Evolutionary conservation across 92 coral and sea anemone species (phyloP), one percentile per base, ranked within the genome.

Genomic region (Galaxea fascicularis): DNA sequence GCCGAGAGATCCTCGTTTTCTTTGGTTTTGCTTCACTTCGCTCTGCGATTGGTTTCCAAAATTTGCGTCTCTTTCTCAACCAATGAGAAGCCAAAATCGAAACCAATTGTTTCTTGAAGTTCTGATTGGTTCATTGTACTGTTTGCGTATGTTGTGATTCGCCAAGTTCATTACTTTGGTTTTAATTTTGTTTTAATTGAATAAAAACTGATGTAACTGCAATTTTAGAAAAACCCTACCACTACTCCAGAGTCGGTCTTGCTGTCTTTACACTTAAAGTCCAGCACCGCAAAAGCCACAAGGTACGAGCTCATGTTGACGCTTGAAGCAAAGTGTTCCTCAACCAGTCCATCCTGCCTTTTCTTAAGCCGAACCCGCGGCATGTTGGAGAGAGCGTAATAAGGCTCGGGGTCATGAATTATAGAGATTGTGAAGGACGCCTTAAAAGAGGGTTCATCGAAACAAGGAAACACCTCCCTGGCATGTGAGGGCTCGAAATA

Each of bases 401-500:
- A 73, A 54, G 86, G 68, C 39, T 35, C 31, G 69, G 88, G 73
- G 74, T 76, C 88, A 69, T 82, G 91, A 27, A 65, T 67, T 27
- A 90, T 81, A 10, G 90, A 77, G 30, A 89, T 79, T 68, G 53
- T 81, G 65, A 88, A 88, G 65, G 86, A 80, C 83, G 91, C 88
- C 68, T 88, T 88, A 72, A 88, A 65, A 29, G 88, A 76, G 63
- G 91, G 91, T 69, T 88, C 91, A 71, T 88, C 91, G 35, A 88
- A 88, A 56, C 91, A 88, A 26, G 91, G 89, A 35, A 88, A 88
- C 29, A 66, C 91, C 44, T 88, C 44, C 44, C 91, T 77, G 71
- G 91, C 91, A 53, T 88, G 91, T 30, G 89, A 78, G 18, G 91
- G 91, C 78, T 88, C 91, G 63, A 88, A 76, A 53, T 82, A 88